Base-by-base conservation (phyloP, 2,888 invertebrate genomes). In the Dynastes maya region DNA sequence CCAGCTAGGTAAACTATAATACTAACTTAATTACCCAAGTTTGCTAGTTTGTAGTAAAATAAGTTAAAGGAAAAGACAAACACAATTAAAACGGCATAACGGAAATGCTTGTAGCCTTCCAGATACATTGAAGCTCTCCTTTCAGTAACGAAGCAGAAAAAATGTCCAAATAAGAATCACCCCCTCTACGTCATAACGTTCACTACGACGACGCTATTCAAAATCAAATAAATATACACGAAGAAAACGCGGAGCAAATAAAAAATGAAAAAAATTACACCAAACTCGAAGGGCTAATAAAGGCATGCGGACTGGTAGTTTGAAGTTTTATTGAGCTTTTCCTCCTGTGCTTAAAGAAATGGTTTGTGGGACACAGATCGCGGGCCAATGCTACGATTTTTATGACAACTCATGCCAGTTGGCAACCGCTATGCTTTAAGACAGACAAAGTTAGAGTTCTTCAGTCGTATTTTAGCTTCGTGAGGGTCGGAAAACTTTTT, bases 281-380 rank as follows among this genome's bases (percentile, higher is more conserved):
- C 16, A 5, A 45, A 49, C 22, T 49, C 67, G 22, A 49, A 27
- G 45, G 49, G 67, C 45, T 68, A 68, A 68, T 68, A 68, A 68
- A 68, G 67, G 27, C 67, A 13, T 49, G 27, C 67, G 49, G 67
- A 49, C 22, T 22, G 67, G 67, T n/a, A 49, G 45, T 45, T 68
- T 68, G 45, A 22, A 68, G 67, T 68, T 68, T 68, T 68, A 68
- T 68, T 68, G 67, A 68, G 67, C 27, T 68, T 27, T 22, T 16
- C 67, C 27, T 22, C 27, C 61, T 11, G 11, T 11, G 8, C 45
- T 45, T 45, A 45, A 45, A 45, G 45, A 1, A 45, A 45, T 11
- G 8, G 45, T 11, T 53, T 4, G 11, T 11, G 45, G 9, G 45
- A 45, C 9, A 45, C 11, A 11, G 45, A 45, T 45, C 45, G 45